Evolutionary conservation across 64 coral and sea anemone genomes (phyloP).

Genomic region (Orbicella faveolata): DNA sequence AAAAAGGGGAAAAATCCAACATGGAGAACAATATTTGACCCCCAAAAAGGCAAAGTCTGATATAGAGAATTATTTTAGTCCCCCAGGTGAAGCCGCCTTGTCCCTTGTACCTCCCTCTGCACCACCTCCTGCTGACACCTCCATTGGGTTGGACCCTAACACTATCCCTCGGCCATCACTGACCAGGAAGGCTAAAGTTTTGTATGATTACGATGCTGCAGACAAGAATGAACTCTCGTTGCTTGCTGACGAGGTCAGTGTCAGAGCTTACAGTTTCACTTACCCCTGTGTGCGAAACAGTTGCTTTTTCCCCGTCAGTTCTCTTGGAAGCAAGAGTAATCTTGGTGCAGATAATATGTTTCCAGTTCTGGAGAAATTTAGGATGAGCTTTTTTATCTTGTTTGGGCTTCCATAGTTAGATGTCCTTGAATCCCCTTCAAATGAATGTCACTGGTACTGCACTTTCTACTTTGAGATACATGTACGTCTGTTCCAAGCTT

Average conservation of each 20-base stretch:
- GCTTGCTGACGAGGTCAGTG: conserved; percentile 90
- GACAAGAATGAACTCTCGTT: conserved; percentile 89
- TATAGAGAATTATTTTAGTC: conserved; percentile 47
- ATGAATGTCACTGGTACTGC: no score
- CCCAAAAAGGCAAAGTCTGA: background rate
- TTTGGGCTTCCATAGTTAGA: no score
- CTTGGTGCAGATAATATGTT: no score
- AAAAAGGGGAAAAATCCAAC: background rate
- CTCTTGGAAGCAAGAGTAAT: no score
- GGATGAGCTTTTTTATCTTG: no score
- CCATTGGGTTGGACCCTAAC: conserved; percentile 56
- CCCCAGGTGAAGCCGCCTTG: conserved; percentile 66
- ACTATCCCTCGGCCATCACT: conserved; percentile 55
- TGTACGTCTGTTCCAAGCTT: no score
- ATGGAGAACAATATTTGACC: background rate
- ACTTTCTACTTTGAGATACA: no score
- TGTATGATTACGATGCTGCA: conserved; percentile 94
- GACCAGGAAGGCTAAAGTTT: conserved; percentile 88
- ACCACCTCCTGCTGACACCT: conserved; percentile 47
- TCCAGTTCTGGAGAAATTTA: no score
- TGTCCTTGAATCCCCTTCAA: no score
- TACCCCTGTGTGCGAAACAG: background rate
- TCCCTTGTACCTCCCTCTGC: conserved; percentile 62
- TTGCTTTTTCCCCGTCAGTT: no score
- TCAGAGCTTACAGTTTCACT: background rate